A percentile compares a stretch with the other conserved stretches of the same genome.
Evolutionary conservation across 2,888 invertebrate genomes (phyloP).

Genomic region (Chesias legatella): DNA sequence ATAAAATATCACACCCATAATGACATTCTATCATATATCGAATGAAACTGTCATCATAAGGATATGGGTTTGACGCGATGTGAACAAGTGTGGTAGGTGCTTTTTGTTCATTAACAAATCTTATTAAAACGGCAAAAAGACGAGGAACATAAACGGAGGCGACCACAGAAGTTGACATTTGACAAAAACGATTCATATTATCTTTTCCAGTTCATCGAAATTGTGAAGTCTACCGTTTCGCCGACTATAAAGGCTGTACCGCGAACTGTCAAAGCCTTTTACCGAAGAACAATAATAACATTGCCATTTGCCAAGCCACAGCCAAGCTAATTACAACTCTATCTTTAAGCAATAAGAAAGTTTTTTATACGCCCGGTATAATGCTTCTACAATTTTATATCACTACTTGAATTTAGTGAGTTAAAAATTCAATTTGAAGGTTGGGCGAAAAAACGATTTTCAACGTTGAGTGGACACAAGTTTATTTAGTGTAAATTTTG

Average conservation of each 20-base stretch:
- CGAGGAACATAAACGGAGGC: slow-evolving; percentile 47
- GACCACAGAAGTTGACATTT: slow-evolving; percentile 78
- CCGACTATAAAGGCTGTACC: slow-evolving; percentile 50
- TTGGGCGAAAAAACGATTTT: slow-evolving; percentile 35
- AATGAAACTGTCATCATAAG: no score
- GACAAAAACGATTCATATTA: slow-evolving; percentile 72
- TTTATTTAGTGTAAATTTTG: slow-evolving; percentile 19
- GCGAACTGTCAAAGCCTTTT: slow-evolving; percentile 76
- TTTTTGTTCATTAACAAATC: slow-evolving; percentile 13
- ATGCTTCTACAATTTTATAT: slow-evolving; percentile 51
- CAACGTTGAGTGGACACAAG: slow-evolving; percentile 32
- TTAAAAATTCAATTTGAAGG: slow-evolving; percentile 60
- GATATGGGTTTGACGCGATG: no score
- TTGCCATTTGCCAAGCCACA: slow-evolving; percentile 10
- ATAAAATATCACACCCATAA: no score
- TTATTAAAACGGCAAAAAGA: slow-evolving; percentile 25
- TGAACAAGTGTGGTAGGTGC: slow-evolving; percentile 25
- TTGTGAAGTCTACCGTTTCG: slow-evolving; percentile 74
- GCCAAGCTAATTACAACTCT: slow-evolving; percentile 29
- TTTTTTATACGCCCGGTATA: no score
- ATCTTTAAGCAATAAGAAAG: slow-evolving; percentile 9
- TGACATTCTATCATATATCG: no score
- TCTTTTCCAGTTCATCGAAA: slow-evolving; percentile 64
- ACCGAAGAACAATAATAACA: slow-evolving; percentile 40
- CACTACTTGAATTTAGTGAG: slow-evolving; percentile 68